Evolutionary conservation across 2,888 invertebrate genomes (phyloP).

Genomic region (Thumatha senex): DNA sequence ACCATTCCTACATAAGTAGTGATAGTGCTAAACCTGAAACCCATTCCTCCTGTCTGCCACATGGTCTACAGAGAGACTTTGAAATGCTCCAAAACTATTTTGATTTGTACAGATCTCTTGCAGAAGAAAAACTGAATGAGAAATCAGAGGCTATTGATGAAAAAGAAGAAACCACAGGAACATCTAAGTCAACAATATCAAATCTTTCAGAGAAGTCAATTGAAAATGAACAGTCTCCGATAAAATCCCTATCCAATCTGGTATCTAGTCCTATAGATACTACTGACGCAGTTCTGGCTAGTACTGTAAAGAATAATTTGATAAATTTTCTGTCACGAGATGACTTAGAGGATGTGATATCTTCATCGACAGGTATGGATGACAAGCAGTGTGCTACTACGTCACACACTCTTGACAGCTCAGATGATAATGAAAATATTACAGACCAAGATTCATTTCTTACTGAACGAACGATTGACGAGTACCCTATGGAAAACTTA

Average conservation of each 20-base stretch:
- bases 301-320: conserved; percentile 72
- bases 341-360: conserved; percentile 61
- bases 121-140: conserved; percentile 65
- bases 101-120: conserved; percentile 70
- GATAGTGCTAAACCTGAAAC: conserved; percentile 52
- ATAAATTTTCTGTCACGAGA: conserved; percentile 71
- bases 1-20: conserved; percentile 42
- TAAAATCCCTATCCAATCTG: conserved; percentile 85
- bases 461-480: conserved; percentile 76
- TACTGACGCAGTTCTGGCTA: conserved; percentile 54
- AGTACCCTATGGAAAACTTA: conserved; percentile 79
- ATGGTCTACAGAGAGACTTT: conserved; percentile 64
- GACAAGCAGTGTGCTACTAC: conserved; percentile 61
- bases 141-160: conserved; percentile 50
- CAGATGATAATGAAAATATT: conserved; percentile 76
- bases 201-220: conserved; percentile 60
- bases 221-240: conserved; percentile 82
- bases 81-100: conserved; percentile 78
- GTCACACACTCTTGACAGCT: conserved; percentile 67
- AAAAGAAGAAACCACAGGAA: conserved; percentile 60
- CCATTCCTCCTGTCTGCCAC: conserved; percentile 24
- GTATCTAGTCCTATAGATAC: conserved; percentile 82
- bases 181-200: conserved; percentile 61
- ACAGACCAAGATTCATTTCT: conserved; percentile 78
- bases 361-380: conserved; percentile 59